A percentile compares a stretch with the other conserved stretches of the same genome.
Conservation (phyloP, 35 echinoderm and acorn worm genomes). For the Lytechinus pictus region DNA sequence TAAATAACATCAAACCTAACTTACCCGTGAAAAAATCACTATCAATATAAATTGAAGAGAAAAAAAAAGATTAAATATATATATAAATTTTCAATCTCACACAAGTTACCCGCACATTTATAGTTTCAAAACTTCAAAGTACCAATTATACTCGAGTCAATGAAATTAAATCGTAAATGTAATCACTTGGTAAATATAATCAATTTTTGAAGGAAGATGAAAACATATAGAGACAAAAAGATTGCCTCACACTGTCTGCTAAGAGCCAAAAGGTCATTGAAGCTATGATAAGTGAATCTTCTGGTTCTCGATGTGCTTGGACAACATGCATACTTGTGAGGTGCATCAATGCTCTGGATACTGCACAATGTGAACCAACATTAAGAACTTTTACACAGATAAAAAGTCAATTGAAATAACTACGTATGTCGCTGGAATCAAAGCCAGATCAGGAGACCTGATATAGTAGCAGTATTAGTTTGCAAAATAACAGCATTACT, state of each 20-base stretch:
- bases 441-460: too few relatives aligned
- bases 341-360: background rate
- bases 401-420: too few relatives aligned
- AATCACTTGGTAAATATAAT: background rate
- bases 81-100: constrained; percentile 4
- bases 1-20: background rate
- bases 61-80: background rate
- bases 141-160: background rate
- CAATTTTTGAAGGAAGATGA: background rate
- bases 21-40: constrained; percentile 3
- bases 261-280: background rate
- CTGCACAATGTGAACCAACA: background rate
- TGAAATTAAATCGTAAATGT: background rate
- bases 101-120: background rate
- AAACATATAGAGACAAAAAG: background rate
- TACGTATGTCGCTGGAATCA: too few relatives aligned
- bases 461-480: too few relatives aligned
- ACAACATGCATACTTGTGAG: background rate
- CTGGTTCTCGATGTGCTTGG: background rate
- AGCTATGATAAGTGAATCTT: background rate
- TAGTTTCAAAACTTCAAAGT: background rate
- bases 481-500: too few relatives aligned
- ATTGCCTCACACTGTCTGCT: background rate
- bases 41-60: background rate
- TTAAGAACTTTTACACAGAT: background rate